Evolutionary conservation across 2,888 invertebrate genomes (phyloP).

Genomic region (Tenthredo mesomela): DNA sequence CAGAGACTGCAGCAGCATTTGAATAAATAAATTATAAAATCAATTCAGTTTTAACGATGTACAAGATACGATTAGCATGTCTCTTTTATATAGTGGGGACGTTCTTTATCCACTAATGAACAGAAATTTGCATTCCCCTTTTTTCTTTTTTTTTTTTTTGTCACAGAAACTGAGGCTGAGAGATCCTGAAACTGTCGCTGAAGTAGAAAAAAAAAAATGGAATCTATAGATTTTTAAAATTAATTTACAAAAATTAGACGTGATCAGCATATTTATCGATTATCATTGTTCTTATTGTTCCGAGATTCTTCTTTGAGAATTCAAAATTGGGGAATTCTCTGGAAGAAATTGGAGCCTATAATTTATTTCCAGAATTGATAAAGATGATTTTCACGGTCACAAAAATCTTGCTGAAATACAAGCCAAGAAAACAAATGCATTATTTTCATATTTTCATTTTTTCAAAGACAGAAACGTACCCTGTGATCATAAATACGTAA

Average conservation of each 20-base stretch:
- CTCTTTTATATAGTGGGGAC: neutral
- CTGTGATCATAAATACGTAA: neutral
- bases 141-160: no score
- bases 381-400: neutral
- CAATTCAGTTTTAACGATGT: conserved; percentile 20
- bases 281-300: neutral
- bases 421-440: neutral
- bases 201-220: neutral
- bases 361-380: neutral
- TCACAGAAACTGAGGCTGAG: neutral
- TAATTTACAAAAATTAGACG: no score
- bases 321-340: neutral
- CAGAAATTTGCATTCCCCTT: conserved; percentile 22
- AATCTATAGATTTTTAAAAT: no score
- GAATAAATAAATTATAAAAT: conserved; percentile 11
- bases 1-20: neutral
- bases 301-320: no score
- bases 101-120: conserved; percentile 3
- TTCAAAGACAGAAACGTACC: neutral
- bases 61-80: neutral
- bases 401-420: neutral
- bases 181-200: neutral
- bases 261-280: neutral
- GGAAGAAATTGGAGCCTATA: neutral
- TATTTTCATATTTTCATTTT: neutral